phyloP scores from a whole-genome alignment of 2,888 invertebrate genomes.

The Crocallis elinguaria region DNA sequence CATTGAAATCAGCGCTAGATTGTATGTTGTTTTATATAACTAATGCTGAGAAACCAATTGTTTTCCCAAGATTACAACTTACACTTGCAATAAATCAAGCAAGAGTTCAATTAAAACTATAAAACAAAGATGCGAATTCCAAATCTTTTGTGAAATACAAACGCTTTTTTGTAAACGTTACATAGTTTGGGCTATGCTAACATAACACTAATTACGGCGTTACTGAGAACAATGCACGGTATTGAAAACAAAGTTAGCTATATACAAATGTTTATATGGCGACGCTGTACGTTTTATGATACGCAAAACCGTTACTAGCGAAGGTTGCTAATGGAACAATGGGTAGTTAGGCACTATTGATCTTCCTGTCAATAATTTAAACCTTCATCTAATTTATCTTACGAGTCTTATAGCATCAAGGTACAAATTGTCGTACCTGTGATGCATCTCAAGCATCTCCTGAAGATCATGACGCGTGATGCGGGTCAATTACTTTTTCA shows the following conservation, averaged over 20 bases:
- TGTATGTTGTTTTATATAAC: not conserved
- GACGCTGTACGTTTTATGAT: conserved; percentile 27
- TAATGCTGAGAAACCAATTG: not conserved
- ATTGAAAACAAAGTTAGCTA: conserved; percentile 31
- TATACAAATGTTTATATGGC: conserved; percentile 28
- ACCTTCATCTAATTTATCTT: not conserved
- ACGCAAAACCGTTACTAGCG: conserved; percentile 24
- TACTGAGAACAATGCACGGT: conserved; percentile 46
- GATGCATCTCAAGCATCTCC: too few species aligned
- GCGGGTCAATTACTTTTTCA: too few species aligned
- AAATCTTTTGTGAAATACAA: conserved; percentile 42
- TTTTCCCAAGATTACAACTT: not conserved
- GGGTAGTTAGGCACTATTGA: conserved; percentile 17
- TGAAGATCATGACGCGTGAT: too few species aligned
- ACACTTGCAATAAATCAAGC: conserved; percentile 1
- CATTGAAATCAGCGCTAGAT: not conserved
- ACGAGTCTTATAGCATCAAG: too few species aligned
- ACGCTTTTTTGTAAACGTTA: conserved; percentile 27
- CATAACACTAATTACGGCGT: conserved; percentile 49
- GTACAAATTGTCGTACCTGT: not conserved
- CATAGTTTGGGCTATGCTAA: conserved; percentile 27
- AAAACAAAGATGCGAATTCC: conserved; percentile 46
- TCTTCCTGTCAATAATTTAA: conserved; percentile 12
- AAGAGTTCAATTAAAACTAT: not conserved
- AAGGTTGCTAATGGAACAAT: conserved; percentile 31